Evolutionary conservation across 2,888 invertebrate genomes (phyloP).

Genomic region (Chrysina gloriosa): DNA sequence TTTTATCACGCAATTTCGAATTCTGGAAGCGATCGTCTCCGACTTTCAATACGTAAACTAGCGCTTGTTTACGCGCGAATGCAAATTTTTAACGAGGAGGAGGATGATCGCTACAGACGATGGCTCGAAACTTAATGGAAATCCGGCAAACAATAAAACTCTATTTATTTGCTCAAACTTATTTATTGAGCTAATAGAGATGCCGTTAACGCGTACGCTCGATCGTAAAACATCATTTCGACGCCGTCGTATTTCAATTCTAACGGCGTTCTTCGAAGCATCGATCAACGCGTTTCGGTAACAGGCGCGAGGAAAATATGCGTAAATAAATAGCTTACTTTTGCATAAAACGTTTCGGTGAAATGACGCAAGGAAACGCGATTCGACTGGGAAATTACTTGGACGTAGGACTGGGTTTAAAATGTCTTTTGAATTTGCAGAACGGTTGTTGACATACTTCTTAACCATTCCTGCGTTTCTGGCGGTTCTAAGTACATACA

Average conservation of each 20-base stretch:
- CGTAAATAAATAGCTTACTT: not conserved
- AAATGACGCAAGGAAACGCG: no score
- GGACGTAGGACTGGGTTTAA: no score
- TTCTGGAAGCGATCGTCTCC: not conserved
- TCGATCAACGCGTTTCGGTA: constrained; percentile 2
- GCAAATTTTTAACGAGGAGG: constrained; percentile 11
- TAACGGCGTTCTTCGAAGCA: not conserved
- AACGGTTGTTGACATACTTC: no score
- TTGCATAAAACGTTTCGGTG: not conserved
- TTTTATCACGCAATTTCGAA: constrained; percentile 33
- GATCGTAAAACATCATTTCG: not conserved
- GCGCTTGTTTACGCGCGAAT: constrained; percentile 6
- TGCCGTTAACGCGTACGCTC: not conserved
- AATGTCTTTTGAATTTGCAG: no score
- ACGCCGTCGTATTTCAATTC: not conserved
- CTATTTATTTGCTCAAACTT: not conserved
- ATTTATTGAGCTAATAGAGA: constrained; percentile 10
- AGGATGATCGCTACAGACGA: not conserved
- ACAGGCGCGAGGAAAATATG: constrained; percentile 1
- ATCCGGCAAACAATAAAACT: constrained; percentile 10
- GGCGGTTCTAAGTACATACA: no score
- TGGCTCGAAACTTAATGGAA: not conserved
- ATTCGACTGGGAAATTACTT: no score
- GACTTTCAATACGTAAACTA: constrained; percentile 5
- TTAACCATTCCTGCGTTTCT: no score